Conservation (phyloP, 2,113 vertebrate genomes). For the Psettodes erumei region DNA sequence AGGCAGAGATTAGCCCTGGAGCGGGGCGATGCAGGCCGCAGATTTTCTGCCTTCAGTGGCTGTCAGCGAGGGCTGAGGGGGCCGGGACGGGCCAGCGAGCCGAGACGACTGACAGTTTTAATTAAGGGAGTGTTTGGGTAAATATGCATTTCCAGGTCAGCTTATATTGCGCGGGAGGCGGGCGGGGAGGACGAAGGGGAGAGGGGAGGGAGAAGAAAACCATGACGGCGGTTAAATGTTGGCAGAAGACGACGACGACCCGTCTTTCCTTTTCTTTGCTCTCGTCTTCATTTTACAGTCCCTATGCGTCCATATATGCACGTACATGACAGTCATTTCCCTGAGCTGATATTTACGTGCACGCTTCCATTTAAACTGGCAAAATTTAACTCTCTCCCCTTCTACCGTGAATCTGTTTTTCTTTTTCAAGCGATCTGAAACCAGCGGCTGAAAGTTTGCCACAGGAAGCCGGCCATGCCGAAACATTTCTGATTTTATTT, state of each 20-base stretch:
- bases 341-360: not conserved
- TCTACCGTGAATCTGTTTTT: not conserved
- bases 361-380: not conserved
- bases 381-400: not conserved
- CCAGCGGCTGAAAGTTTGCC: constrained; percentile 10
- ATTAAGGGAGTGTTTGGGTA: constrained; percentile 72
- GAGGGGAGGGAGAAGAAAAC: not conserved
- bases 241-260: not conserved
- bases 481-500: constrained; percentile 49
- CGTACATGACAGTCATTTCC: not conserved
- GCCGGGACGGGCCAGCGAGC: constrained; percentile 55
- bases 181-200: constrained; percentile 1
- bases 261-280: too few relatives aligned
- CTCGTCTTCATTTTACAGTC: not conserved
- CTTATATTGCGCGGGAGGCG: constrained; percentile 23
- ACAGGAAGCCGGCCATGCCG: constrained; percentile 16
- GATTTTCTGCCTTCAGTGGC: constrained; percentile 77
- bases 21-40: constrained; percentile 71
- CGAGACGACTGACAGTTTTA: constrained; percentile 64
- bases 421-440: constrained; percentile 10
- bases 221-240: not conserved
- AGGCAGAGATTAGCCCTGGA: constrained; percentile 75
- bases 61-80: constrained; percentile 65
- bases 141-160: constrained; percentile 71
- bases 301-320: not conserved